Evolutionary conservation across 2,888 invertebrate genomes (phyloP).

Genomic region (Chloroclysta siterata): DNA sequence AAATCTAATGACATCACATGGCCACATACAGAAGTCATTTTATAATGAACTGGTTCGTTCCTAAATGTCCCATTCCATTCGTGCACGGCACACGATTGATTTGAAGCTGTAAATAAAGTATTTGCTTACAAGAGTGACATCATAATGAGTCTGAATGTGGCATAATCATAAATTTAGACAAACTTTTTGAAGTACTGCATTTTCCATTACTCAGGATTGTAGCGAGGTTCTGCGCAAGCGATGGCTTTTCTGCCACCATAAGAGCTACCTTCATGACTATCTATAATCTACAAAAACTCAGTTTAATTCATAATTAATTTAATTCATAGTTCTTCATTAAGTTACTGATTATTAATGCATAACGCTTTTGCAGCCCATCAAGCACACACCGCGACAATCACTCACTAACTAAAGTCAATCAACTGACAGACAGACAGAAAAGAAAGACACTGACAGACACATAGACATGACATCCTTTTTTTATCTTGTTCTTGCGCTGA

Average conservation of each 20-base stretch:
- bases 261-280: slow-evolving; percentile 91
- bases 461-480: no score
- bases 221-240: slow-evolving; percentile 97
- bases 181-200: slow-evolving; percentile 86
- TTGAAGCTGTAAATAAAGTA: slow-evolving; percentile 72
- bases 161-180: slow-evolving; percentile 14
- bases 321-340: no score
- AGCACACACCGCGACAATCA: no score
- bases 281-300: background rate
- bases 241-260: slow-evolving; percentile 99
- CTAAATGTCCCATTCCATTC: slow-evolving; percentile 96
- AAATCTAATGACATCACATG: slow-evolving; percentile 99
- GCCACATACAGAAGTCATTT: slow-evolving; percentile 99
- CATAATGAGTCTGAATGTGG: background rate
- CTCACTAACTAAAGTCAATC: no score
- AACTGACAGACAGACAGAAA: no score
- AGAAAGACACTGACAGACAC: no score
- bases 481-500: no score
- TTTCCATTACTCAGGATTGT: slow-evolving; percentile 96
- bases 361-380: no score
- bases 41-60: slow-evolving; percentile 89
- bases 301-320: slow-evolving; percentile 6
- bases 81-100: slow-evolving; percentile 96
- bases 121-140: slow-evolving; percentile 20
- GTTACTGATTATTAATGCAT: no score